A percentile compares a stretch with the other conserved stretches of the same genome.
Conservation (phyloP, 2,113 vertebrate genomes). For the Pangasianodon hypophthalmus region DNA sequence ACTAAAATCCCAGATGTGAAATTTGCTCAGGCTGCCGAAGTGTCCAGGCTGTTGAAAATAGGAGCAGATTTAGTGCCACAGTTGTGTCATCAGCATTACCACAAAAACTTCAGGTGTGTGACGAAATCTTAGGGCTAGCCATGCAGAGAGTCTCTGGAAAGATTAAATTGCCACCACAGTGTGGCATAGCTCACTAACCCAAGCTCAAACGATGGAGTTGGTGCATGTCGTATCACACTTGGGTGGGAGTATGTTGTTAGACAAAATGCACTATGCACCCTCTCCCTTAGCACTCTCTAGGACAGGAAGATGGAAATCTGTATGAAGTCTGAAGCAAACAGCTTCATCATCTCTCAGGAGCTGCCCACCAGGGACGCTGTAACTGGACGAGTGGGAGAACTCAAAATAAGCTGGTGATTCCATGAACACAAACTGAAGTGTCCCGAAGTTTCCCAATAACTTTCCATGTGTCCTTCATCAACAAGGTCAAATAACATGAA, state of each 20-base stretch:
- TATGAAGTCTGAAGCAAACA: not conserved
- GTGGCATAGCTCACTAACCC: not conserved
- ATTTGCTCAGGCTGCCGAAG: no score
- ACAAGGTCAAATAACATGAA: not conserved
- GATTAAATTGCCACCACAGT: not conserved
- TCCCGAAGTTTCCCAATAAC: not conserved
- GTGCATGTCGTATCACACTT: not conserved
- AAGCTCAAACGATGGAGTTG: not conserved
- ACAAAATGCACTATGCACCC: not conserved
- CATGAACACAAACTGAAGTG: not conserved
- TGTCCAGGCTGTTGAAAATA: not conserved
- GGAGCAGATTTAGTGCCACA: not conserved
- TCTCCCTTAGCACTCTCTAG: not conserved
- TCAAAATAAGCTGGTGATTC: not conserved
- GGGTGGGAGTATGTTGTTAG: not conserved
- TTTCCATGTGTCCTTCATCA: not conserved
- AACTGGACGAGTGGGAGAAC: not conserved
- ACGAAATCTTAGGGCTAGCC: not conserved
- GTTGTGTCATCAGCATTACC: not conserved
- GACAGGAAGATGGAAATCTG: no score
- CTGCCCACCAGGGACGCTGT: no score
- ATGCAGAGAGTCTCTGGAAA: not conserved
- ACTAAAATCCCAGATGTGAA: not conserved
- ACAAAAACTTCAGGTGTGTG: not conserved
- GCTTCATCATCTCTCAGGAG: not conserved